phyloP scores from a whole-genome alignment of 2,113 vertebrate genomes.

The Corythoichthys intestinalis region DNA sequence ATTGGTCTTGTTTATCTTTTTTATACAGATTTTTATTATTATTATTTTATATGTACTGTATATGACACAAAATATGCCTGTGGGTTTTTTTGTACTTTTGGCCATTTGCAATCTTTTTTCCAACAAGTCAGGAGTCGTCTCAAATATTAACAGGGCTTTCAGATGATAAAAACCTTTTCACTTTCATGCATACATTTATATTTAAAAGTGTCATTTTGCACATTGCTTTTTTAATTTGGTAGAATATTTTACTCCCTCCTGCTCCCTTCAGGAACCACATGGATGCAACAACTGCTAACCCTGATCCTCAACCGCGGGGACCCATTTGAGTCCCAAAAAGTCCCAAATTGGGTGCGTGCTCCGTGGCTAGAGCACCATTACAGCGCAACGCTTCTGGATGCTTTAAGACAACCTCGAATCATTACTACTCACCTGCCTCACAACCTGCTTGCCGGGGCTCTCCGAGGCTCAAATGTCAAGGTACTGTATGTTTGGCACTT shows the following conservation, averaged over 20 bases:
- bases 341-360: constrained; percentile 79
- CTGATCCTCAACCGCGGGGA: constrained; percentile 73
- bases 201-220: too few relatives aligned
- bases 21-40: neutral
- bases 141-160: too few relatives aligned
- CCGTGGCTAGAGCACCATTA: constrained; percentile 86
- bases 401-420: constrained; percentile 49
- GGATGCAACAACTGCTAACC: constrained; percentile 85
- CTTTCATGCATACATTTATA: too few relatives aligned
- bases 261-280: constrained; percentile 77
- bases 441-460: constrained; percentile 61
- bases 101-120: too few relatives aligned
- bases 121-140: too few relatives aligned
- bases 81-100: too few relatives aligned
- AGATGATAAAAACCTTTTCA: too few relatives aligned
- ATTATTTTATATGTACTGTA: too few relatives aligned
- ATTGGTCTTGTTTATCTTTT: neutral
- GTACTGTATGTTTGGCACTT: constrained; percentile 38
- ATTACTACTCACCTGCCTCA: constrained; percentile 81
- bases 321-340: constrained; percentile 48
- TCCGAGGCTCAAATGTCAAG: constrained; percentile 75
- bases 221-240: too few relatives aligned
- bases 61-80: too few relatives aligned
- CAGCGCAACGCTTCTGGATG: constrained; percentile 39
- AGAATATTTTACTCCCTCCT: too few relatives aligned